Base-by-base conservation (phyloP, 2,888 invertebrate genomes). In the Dasysyrphus tricinctus region DNA sequence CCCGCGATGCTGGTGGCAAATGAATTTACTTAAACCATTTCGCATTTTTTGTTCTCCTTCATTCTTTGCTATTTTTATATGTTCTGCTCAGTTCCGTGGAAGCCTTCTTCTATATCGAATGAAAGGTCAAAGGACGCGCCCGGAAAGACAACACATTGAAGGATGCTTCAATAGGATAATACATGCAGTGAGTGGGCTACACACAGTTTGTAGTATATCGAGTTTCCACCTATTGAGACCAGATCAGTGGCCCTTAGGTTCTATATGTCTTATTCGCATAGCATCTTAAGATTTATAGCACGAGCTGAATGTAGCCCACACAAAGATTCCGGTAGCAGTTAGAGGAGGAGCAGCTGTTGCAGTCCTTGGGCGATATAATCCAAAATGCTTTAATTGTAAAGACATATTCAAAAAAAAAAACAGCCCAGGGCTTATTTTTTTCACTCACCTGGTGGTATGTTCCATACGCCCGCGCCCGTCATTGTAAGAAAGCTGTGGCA, bases 61-160 rank as follows among this genome's bases (percentile, higher is more conserved):
- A 29, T 37, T 67, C 37, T 32, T n/a, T 80, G 14, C n/a, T 44
- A n/a, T 59, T 59, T 69, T 61, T 34, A 24, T 37, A 47, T 57
- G 11, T 70, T 56, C 29, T 54, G 7, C 19, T 39, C 47, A 37
- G 34, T 29, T 37, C 19, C 24, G 29, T 61, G 70, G 24, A 19
- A 65, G 54, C 69, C 69, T 73, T 34, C 70, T 51, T 34, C 75
- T 51, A 39, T 51, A 39, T 72, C 16, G 57, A 80, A 70, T 47
- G n/a, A 77, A 80, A 84, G 84, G 74, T 80, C 80, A 84, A 74
- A 70, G 69, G 39, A 79, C 69, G 61, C 61, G 32, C 67, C 49
- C 70, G 42, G 61, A 61, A 78, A 67, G 49, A 42, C 65, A 56
- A 63, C 56, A 54, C 49, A 70, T 44, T 67, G 44, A 59, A 73